phyloP scores from a whole-genome alignment of 2,113 vertebrate genomes.

The Hylia prasina region DNA sequence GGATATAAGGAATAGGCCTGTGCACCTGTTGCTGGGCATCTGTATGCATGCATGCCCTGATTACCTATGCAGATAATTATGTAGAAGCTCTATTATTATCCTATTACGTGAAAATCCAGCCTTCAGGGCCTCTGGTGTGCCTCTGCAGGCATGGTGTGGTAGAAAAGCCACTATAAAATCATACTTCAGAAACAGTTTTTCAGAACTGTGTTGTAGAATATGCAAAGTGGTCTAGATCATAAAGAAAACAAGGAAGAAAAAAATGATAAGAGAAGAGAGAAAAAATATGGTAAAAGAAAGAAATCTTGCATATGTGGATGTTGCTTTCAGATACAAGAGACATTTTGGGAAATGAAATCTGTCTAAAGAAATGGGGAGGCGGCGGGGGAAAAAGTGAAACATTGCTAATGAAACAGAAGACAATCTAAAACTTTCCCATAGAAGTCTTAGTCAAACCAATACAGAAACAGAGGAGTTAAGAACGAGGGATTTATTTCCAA shows the following conservation, averaged over 20 bases:
- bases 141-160: neutral
- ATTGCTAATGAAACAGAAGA: conserved; percentile 17
- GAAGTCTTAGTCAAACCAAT: conserved; percentile 26
- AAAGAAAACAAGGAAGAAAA: neutral
- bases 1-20: neutral
- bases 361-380: neutral
- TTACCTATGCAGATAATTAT: neutral
- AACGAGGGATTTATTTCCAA: conserved; percentile 30
- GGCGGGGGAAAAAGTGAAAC: neutral
- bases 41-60: neutral
- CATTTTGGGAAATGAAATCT: conserved; percentile 25
- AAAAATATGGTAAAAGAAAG: neutral
- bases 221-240: neutral
- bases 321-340: neutral
- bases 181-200: neutral
- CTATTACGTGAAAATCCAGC: neutral
- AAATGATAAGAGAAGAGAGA: accelerated
- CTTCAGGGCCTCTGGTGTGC: neutral
- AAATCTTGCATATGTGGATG: neutral
- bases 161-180: neutral
- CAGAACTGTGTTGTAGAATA: neutral
- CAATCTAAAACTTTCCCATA: conserved; percentile 28
- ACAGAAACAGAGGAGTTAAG: conserved; percentile 42
- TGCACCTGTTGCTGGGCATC: neutral
- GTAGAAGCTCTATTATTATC: neutral